Conservation (phyloP, 1,140 invertebrate species). For the Drosophila dunni region DNA sequence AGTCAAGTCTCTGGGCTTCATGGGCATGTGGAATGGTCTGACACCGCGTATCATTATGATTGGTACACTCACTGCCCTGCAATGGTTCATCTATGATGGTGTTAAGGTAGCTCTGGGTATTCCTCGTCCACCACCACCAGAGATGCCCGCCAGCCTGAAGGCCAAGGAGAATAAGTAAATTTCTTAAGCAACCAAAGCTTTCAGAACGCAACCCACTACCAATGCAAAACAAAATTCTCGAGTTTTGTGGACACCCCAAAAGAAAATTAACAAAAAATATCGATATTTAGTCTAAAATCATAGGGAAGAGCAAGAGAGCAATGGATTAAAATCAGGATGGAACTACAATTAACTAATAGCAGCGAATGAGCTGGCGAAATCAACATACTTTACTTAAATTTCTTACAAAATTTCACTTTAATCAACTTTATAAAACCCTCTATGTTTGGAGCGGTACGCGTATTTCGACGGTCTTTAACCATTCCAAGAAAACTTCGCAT, state of each 20-base stretch:
- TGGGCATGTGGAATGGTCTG: conserved; percentile 97
- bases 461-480: conserved; percentile 24
- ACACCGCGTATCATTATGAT: conserved; percentile 99
- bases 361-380: conserved; percentile 39
- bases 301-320: conserved; percentile 2
- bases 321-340: conserved; percentile 9
- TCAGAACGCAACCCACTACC: conserved; percentile 18
- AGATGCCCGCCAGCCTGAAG: conserved; percentile 98
- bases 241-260: background rate
- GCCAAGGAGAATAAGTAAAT: conserved; percentile 86
- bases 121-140: conserved; percentile 98
- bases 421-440: background rate
- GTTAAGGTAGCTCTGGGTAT: conserved; percentile 96
- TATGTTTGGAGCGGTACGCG: background rate
- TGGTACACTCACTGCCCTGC: conserved; percentile 98
- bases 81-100: conserved; percentile 99
- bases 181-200: conserved; percentile 3
- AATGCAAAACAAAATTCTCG: conserved; percentile 29
- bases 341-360: conserved; percentile 28
- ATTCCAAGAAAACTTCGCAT: conserved; percentile 34
- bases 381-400: conserved; percentile 31
- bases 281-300: conserved; percentile 25
- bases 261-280: conserved; percentile 10
- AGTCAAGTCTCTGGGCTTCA: conserved; percentile 88
- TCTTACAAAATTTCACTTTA: conserved; percentile 1